Evolutionary conservation across 1,140 invertebrate genomes (phyloP).

Genomic region (Gryllus bimaculatus): DNA sequence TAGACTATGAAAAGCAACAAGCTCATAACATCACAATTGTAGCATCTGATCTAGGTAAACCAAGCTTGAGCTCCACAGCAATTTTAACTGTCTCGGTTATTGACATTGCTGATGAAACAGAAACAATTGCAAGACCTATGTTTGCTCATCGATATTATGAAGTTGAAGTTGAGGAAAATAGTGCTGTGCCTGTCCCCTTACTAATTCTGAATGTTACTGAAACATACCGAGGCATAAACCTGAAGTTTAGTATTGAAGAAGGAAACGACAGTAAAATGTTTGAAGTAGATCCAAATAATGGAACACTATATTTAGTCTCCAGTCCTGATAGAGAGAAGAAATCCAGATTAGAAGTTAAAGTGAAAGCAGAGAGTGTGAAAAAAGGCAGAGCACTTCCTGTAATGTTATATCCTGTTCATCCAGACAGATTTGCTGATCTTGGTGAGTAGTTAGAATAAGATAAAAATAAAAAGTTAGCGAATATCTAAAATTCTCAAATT

Average conservation of each 20-base stretch:
- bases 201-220: conserved; percentile 58
- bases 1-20: conserved; percentile 60
- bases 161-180: conserved; percentile 66
- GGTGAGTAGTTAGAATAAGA: conserved; percentile 28
- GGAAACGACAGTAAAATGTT: conserved; percentile 42
- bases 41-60: conserved; percentile 73
- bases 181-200: conserved; percentile 54
- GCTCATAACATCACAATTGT: conserved; percentile 67
- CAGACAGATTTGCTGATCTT: conserved; percentile 55
- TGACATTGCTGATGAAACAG: conserved; percentile 46
- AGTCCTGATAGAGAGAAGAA: conserved; percentile 58
- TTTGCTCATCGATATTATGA: conserved; percentile 68
- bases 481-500: background rate
- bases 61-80: conserved; percentile 67
- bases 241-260: conserved; percentile 42
- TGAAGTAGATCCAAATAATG: conserved; percentile 59
- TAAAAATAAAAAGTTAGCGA: background rate
- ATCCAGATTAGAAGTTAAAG: conserved; percentile 53
- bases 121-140: conserved; percentile 35
- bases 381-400: conserved; percentile 55
- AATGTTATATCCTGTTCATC: conserved; percentile 62
- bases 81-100: conserved; percentile 56
- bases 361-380: conserved; percentile 56
- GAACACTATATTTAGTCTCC: conserved; percentile 55
- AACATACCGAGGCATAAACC: conserved; percentile 38